Percentiles rank a stretch among this genome's conserved stretches.
phyloP scores from a whole-genome alignment of 2,888 invertebrate genomes.

The Watsonalla cultraria region DNA sequence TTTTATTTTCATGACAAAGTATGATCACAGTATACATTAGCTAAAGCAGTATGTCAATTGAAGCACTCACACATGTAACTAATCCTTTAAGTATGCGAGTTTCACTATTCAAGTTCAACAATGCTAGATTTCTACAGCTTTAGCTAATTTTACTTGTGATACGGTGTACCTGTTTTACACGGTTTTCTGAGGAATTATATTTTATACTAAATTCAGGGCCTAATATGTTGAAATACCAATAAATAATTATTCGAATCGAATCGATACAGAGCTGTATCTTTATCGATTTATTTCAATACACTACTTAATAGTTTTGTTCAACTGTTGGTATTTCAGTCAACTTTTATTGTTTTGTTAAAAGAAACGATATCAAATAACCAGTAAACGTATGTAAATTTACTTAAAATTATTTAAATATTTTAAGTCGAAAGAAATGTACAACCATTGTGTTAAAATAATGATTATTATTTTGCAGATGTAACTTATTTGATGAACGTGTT shows the following conservation, averaged over 20 bases:
- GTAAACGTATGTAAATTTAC: neutral
- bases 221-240: slow-evolving; percentile 36
- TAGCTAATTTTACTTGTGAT: slow-evolving; percentile 40
- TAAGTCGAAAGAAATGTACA: neutral
- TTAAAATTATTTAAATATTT: neutral
- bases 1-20: slow-evolving; percentile 48
- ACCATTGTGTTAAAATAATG: neutral
- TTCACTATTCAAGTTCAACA: too few relatives aligned
- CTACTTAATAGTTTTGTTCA: neutral
- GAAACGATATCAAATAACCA: neutral
- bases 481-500: neutral
- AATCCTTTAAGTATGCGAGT: too few relatives aligned
- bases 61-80: too few relatives aligned
- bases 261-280: neutral
- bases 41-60: too few relatives aligned
- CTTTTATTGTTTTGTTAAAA: neutral
- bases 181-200: slow-evolving; percentile 35
- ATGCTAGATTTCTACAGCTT: too few relatives aligned
- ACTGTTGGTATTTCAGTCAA: neutral
- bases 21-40: slow-evolving; percentile 15
- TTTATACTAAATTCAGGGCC: slow-evolving; percentile 51
- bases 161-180: slow-evolving; percentile 63
- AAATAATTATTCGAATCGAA: slow-evolving; percentile 3
- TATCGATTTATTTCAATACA: too few relatives aligned
- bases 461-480: neutral